phyloP scores from a whole-genome alignment of 2,888 invertebrate genomes.

The Acanthacorydalis orientalis region DNA sequence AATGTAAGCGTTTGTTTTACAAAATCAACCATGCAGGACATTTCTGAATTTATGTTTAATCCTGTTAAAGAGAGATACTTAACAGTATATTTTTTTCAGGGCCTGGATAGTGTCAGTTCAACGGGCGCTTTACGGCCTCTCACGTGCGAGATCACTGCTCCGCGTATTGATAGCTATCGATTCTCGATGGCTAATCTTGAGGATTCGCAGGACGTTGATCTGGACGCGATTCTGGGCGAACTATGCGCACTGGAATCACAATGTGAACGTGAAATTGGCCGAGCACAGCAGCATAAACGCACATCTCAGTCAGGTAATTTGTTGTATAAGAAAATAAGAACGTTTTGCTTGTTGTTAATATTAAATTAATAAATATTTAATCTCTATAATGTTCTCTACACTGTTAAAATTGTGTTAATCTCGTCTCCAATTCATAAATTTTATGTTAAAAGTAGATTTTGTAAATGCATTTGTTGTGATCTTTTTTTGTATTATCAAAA shows the following conservation, averaged over 20 bases:
- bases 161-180: conserved; percentile 75
- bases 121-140: conserved; percentile 41
- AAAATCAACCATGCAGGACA: no score
- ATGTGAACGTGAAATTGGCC: conserved; percentile 37
- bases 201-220: conserved; percentile 90
- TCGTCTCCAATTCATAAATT: no score
- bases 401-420: background rate
- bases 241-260: conserved; percentile 76
- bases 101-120: conserved; percentile 43
- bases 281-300: conserved; percentile 23
- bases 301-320: conserved; percentile 19
- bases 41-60: no score
- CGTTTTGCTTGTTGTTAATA: no score
- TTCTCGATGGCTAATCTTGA: conserved; percentile 94
- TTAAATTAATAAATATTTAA: no score
- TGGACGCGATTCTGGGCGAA: conserved; percentile 93
- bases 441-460: no score
- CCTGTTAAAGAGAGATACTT: background rate
- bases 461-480: no score
- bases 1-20: no score
- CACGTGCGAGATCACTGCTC: conserved; percentile 55
- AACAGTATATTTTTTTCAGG: conserved; percentile 36
- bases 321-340: background rate
- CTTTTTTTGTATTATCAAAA: no score
- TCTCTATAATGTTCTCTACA: no score